These are phyloP conservation scores for Callipepla squamata DNA, from an alignment of 2,113 vertebrate species.

Conservation along the genomic window DNA sequence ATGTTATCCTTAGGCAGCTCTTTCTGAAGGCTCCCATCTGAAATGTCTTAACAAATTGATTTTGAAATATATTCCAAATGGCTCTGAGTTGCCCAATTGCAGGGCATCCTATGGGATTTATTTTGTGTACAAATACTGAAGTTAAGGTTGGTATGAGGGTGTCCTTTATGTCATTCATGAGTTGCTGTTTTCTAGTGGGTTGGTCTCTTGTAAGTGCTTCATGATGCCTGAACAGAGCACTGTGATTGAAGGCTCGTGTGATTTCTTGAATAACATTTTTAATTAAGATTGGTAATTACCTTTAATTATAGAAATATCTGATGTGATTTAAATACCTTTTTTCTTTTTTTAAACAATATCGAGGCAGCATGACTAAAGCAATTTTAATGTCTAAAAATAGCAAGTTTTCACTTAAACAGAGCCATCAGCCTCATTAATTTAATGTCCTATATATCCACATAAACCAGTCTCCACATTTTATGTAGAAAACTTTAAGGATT, in stretches of 20 bases:
- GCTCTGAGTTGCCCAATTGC: background rate
- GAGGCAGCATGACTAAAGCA: background rate
- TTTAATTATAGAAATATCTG: slow-evolving; percentile 30
- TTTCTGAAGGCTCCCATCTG: background rate
- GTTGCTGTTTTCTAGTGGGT: background rate
- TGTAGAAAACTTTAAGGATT: background rate
- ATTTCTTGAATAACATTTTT: background rate
- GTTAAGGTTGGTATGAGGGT: background rate
- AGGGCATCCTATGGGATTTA: background rate
- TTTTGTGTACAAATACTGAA: background rate
- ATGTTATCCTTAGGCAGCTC: background rate
- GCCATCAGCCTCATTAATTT: background rate
- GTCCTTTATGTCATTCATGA: background rate
- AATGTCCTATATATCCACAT: background rate
- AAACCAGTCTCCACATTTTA: too few species aligned
- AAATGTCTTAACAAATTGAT: background rate
- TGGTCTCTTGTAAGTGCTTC: background rate
- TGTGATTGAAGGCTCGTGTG: background rate
- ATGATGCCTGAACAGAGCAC: background rate
- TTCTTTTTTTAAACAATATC: background rate
- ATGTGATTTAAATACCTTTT: background rate
- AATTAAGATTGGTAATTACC: slow-evolving; percentile 27
- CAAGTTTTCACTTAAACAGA: background rate
- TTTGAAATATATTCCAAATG: slow-evolving; percentile 10
- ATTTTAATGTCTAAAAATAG: slow-evolving; percentile 23